Conservation (phyloP, 1,140 invertebrate genomes). For the Potamilus streckersoni region DNA sequence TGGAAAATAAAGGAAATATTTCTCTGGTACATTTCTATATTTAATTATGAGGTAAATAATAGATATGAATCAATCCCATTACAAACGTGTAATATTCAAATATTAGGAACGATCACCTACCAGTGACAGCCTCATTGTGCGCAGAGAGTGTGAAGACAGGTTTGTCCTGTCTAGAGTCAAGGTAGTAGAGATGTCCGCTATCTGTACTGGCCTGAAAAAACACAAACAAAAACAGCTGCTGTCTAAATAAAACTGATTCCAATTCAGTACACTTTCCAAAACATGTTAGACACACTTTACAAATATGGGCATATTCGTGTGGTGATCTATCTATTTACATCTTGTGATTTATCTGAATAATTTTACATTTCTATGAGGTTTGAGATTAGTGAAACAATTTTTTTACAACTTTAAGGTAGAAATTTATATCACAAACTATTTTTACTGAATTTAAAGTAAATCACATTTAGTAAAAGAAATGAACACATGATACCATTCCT, state of each 20-base stretch:
- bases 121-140: conserved; percentile 60
- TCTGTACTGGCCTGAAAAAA: conserved; percentile 79
- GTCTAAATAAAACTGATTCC: neutral
- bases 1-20: too few species aligned
- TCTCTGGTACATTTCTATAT: too few species aligned
- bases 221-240: conserved; percentile 35
- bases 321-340: neutral
- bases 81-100: too few species aligned
- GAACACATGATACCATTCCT: too few species aligned
- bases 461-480: too few species aligned
- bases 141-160: conserved; percentile 79
- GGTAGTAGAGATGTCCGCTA: conserved; percentile 77
- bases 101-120: conserved; percentile 26
- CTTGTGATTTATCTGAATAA: neutral
- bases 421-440: too few species aligned
- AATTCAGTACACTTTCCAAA: neutral
- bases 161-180: conserved; percentile 68
- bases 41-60: too few species aligned
- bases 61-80: too few species aligned
- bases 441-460: too few species aligned
- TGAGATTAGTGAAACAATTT: too few species aligned
- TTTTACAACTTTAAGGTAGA: too few species aligned
- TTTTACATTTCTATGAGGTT: too few species aligned
- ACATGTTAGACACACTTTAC: neutral
- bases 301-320: neutral